Evolutionary conservation across 2,888 invertebrate species (phyloP).

Genomic region (Tenthredo distinguenda): DNA sequence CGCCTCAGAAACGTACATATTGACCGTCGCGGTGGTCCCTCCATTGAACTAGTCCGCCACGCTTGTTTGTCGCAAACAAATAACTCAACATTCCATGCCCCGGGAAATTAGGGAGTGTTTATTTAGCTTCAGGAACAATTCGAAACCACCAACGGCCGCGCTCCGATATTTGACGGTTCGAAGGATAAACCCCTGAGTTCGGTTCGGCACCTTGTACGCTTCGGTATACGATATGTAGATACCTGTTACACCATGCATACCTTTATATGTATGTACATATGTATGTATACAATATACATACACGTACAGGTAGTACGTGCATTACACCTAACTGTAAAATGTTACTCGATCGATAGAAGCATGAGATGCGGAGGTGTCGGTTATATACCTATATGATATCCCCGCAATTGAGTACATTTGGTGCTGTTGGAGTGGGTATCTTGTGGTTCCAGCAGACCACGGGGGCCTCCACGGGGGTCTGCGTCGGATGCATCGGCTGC

Average conservation of each 20-base stretch:
- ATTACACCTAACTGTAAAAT: not conserved
- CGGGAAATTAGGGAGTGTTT: slow-evolving; percentile 8
- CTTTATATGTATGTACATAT: not conserved
- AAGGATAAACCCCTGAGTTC: not conserved
- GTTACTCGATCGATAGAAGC: not conserved
- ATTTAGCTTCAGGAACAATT: not conserved
- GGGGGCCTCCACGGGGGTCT: slow-evolving; percentile 63
- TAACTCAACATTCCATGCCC: not conserved
- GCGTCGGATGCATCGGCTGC: slow-evolving; percentile 61
- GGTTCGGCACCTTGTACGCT: not conserved
- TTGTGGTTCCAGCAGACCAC: slow-evolving; percentile 66
- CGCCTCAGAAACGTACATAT: not conserved
- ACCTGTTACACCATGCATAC: not conserved
- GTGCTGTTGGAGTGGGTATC: slow-evolving; percentile 61
- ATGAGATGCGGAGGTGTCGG: not conserved
- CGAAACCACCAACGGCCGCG: not conserved
- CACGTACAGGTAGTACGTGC: not conserved
- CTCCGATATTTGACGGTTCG: not conserved
- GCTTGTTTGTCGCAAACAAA: slow-evolving; percentile 7
- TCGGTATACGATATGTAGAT: not conserved
- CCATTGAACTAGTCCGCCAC: not conserved
- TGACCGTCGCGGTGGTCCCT: not conserved
- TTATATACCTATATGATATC: not conserved
- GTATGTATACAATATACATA: no score
- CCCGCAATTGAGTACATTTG: slow-evolving; percentile 31